These are phyloP conservation scores for Megamerina dolium DNA, from an alignment of 2,888 invertebrate species.

Conservation along the genomic window DNA sequence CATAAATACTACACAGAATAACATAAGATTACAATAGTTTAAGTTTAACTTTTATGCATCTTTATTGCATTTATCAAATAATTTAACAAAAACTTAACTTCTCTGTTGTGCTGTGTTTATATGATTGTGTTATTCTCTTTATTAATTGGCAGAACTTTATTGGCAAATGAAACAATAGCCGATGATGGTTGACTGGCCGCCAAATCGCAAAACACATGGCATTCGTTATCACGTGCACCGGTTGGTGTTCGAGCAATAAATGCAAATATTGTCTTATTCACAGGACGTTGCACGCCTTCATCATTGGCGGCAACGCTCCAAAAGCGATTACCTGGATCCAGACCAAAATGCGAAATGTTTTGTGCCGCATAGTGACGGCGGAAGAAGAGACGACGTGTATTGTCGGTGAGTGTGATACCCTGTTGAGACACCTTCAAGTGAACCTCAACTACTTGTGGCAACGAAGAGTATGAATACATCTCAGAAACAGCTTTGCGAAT, in stretches of 20 bases:
- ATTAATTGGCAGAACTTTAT: constrained; percentile 38
- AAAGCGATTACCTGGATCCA: constrained; percentile 84
- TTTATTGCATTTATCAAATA: no score
- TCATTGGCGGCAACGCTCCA: constrained; percentile 52
- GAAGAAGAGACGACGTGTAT: constrained; percentile 77
- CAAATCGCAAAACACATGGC: constrained; percentile 93
- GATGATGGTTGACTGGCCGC: constrained; percentile 87
- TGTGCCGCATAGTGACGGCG: constrained; percentile 87
- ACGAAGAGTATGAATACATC: constrained; percentile 57
- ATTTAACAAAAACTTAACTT: no score
- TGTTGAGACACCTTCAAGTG: constrained; percentile 95
- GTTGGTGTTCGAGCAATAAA: constrained; percentile 88
- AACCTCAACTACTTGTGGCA: constrained; percentile 65
- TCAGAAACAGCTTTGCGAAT: constrained; percentile 71
- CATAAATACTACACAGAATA: no score
- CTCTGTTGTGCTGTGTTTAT: no score
- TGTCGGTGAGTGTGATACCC: constrained; percentile 95
- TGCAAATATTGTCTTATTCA: constrained; percentile 71
- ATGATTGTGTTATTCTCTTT: constrained; percentile 26
- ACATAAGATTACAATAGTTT: no score
- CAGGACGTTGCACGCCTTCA: constrained; percentile 23
- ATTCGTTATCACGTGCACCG: constrained; percentile 83
- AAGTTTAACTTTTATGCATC: no score
- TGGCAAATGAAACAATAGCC: constrained; percentile 66
- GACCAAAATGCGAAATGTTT: constrained; percentile 84